Percentiles rank a stretch among this genome's conserved stretches.
These are phyloP conservation scores for Lepus americanus DNA, from an alignment of 2,113 vertebrate species.

Conservation along the genomic window DNA sequence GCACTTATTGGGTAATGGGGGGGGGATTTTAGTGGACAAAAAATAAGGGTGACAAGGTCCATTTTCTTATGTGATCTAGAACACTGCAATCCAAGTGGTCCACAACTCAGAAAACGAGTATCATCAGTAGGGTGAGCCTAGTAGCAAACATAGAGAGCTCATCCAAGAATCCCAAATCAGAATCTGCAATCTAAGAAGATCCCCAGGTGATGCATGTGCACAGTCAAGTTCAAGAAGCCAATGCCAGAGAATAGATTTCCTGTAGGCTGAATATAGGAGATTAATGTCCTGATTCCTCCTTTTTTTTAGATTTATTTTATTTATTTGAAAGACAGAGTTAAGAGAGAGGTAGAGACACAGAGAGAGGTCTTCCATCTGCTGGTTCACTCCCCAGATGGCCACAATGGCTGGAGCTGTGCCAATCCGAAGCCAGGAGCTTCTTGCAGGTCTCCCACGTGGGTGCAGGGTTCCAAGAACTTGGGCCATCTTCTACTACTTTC, in stretches of 20 bases:
- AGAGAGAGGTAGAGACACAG: no score
- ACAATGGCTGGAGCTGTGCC: no score
- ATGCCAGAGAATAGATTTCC: not conserved
- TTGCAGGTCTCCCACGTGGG: no score
- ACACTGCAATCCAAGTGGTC: not conserved
- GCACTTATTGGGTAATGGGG: not conserved
- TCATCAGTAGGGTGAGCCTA: not conserved
- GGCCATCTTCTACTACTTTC: no score
- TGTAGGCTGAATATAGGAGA: not conserved
- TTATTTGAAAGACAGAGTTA: no score
- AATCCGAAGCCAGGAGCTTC: no score
- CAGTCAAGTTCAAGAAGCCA: not conserved
- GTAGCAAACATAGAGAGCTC: not conserved
- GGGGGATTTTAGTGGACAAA: not conserved
- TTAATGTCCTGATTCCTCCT: not conserved
- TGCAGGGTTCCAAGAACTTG: no score
- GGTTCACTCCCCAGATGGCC: no score
- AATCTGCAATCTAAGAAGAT: not conserved
- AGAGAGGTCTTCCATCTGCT: no score
- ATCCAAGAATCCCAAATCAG: not conserved
- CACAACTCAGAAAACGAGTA: not conserved
- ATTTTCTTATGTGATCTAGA: not conserved
- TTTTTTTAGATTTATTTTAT: no score
- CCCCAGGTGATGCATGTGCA: not conserved
- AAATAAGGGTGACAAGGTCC: not conserved